Evolutionary conservation across 1,140 invertebrate genomes (phyloP).

Genomic region (Pygmarrhopalites habei): DNA sequence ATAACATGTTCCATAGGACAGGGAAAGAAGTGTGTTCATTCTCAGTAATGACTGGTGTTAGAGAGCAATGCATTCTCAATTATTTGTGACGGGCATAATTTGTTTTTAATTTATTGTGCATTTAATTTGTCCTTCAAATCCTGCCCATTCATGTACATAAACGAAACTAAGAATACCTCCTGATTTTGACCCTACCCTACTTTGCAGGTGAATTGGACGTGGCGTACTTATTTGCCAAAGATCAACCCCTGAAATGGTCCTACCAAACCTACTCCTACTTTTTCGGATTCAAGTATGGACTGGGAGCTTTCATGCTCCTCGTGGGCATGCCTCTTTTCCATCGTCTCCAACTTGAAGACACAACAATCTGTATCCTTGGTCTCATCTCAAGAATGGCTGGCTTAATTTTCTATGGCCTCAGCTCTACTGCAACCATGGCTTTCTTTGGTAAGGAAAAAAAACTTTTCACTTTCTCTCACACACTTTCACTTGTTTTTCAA

Average conservation of each 20-base stretch:
- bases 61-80: too few species aligned
- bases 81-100: too few species aligned
- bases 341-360: conserved; percentile 39
- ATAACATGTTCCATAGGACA: too few species aligned
- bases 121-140: too few species aligned
- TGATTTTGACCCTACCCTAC: too few species aligned
- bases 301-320: conserved; percentile 44
- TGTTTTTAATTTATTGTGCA: too few species aligned
- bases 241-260: conserved; percentile 44
- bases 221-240: conserved; percentile 42
- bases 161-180: too few species aligned
- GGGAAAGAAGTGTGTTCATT: too few species aligned
- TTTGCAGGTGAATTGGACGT: conserved; percentile 45
- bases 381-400: conserved; percentile 44
- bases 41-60: too few species aligned
- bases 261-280: conserved; percentile 45
- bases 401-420: conserved; percentile 43
- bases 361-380: conserved; percentile 43
- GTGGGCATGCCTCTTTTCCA: conserved; percentile 40
- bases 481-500: not conserved
- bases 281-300: conserved; percentile 44
- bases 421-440: conserved; percentile 41
- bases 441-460: conserved; percentile 42
- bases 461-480: not conserved
- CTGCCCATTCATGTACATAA: too few species aligned